Evolutionary conservation across 2,797 vertebrate genomes (phyloP), one percentile per base, ranked within the genome.

Genomic region (Megaceryle alcyon): DNA sequence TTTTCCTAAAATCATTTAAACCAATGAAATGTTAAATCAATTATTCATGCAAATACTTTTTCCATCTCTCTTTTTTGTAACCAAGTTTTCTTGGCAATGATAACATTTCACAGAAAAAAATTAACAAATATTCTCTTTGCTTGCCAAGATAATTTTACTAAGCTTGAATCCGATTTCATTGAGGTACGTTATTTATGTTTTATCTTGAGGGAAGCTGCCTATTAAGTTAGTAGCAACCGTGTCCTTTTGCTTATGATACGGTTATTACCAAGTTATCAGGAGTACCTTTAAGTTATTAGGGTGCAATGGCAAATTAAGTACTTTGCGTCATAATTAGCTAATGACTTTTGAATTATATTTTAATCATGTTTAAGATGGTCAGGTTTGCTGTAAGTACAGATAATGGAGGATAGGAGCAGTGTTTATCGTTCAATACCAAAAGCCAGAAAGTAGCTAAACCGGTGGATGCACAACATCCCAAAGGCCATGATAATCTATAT

Each of bases 81-180:
- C 93, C 88, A 94, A 93, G 86, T 96, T 95, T 95, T 93, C 95
- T 93, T 97, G 96, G 96, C 96, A 96, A 94, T 95, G 93, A 96
- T 93, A 95, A 95, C 88, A 95, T 96, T 96, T 94, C 95, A 95
- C 83, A 94, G 95, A 89, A 95, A 94, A 94, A 93, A 41, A 41
- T 15, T 88, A 93, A 96, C 86, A 95, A 95, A 96, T 94, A 93
- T 80, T 93, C 93, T 95, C 71, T 81, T 95, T 93, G 88, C 96
- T 95, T 96, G 96, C 95, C 95, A 96, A 96, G 94, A 96, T 94
- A 91, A 95, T 96, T 97, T 96, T 86, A 85, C 94, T 97, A 95
- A 97, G 95, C 95, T 95, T 14, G 90, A 96, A 96, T 96, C 83
- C 90, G 10, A 96, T 95, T 97, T 95, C 96, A 97, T 51, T 96